Evolutionary conservation across 2,888 invertebrate species (phyloP), one percentile per base, ranked within the genome.

Genomic region (Dilophus febrilis): DNA sequence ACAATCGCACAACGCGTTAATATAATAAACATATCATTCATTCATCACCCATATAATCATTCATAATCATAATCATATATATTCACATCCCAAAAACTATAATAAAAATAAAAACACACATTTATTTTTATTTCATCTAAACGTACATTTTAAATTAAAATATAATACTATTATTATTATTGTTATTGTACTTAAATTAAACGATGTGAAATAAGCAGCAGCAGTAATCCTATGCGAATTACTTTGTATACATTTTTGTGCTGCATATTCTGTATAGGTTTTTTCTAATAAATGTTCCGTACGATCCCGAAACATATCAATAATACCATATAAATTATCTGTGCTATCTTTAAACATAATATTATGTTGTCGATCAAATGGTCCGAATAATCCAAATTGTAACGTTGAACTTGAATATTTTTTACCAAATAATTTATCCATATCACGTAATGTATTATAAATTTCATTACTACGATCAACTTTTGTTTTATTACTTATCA

Each of bases 381-480:
- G 57, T 0, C 78, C 81, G 46, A 74, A 84, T 60, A 85, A 64
- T 0, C 74, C 71, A 49, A 83, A 79, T 45, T 78, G 68, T 0
- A 70, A 67, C 1, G 70, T 74, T 13, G 70, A 67, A 4, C 64
- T 62, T 38, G 65, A 64, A 48, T 58, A 67, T 31, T 65, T 66
- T 52, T 69, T 71, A 32, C 84, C 84, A 54, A 84, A 84, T 26
- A 77, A 57, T 47, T 70, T 66, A 52, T 83, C 80, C 50, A 84
- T 64, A 47, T 74, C 71, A 12, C 76, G 65, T 30, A 86, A 67
- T 1, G 79, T 72, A 46, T 79, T 74, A 41, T 74, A 65, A 2
- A 81, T 74, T 53, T 85, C 85, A 48, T 77, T 72, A 19, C 61
- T 60, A 46, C 77, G 66, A 47, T 74, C 60, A 3, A 59, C 46